Conservation (phyloP, 2,113 vertebrate species). For the Oplegnathus fasciatus region DNA sequence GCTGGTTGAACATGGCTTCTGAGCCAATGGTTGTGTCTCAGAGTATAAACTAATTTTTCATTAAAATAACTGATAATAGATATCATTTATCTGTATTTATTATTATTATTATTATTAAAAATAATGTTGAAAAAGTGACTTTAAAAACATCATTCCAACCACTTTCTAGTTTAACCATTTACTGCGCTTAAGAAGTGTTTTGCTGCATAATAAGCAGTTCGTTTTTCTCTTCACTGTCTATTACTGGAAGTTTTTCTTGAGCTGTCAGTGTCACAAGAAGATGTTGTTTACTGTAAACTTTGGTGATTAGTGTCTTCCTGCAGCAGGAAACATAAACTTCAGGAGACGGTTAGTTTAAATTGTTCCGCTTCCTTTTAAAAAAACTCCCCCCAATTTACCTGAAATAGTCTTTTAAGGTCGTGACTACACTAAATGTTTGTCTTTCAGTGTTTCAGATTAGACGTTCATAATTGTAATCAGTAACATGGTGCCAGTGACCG, state of each 20-base stretch:
- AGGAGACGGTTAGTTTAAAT: background rate
- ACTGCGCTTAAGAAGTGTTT: background rate
- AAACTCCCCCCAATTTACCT: background rate
- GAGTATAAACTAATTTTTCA: background rate
- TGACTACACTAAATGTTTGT: background rate
- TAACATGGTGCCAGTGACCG: background rate
- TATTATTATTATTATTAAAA: background rate
- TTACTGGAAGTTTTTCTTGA: slow-evolving; percentile 15
- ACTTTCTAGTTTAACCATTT: background rate
- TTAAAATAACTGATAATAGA: background rate
- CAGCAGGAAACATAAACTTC: background rate
- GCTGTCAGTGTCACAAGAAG: slow-evolving; percentile 11
- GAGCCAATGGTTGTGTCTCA: background rate
- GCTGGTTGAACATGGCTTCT: slow-evolving; percentile 35
- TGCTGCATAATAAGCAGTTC: slow-evolving; percentile 18
- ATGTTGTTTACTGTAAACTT: slow-evolving; percentile 18
- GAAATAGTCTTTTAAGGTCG: background rate
- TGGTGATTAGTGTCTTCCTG: slow-evolving; percentile 29
- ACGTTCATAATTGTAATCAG: accelerated
- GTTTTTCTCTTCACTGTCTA: background rate
- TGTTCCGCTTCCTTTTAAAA: background rate
- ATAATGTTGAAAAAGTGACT: too few relatives aligned
- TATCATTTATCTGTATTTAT: background rate
- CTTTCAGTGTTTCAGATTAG: background rate
- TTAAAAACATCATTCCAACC: background rate